Base-by-base conservation (phyloP, 1,140 invertebrate genomes). In the Drosophila ananassae region DNA sequence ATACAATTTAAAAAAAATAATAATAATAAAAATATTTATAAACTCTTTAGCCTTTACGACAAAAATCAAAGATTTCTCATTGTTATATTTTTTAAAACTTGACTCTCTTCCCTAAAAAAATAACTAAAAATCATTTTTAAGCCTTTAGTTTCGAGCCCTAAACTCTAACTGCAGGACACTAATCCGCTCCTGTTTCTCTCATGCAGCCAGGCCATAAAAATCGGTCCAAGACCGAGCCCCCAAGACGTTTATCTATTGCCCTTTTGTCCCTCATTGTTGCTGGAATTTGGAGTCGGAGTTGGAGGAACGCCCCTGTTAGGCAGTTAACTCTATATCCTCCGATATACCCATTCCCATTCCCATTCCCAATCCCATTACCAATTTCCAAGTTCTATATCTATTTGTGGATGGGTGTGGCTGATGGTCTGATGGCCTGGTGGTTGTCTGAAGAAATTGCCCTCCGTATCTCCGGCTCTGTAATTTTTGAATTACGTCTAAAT, bases 401-500 rank as follows among this genome's bases (percentile, higher is more conserved):
- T 47, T 22, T 47, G 21, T n/a, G 12, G 34, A 56, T 46, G 39
- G 52, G 52, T 63, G 41, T 60, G 32, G 13, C 39, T 12, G 28
- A 10, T 24, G 28, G 28, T 2, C 10, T 21, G 12, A 54, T 54
- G 28, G 37, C 44, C 39, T 53, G 22, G 56, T 37, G 60, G 28
- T 28, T 48, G 59, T 58, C 58, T 46, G 39, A 48, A 46, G 67
- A 73, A 81, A 82, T 82, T 79, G 77, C 77, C 54, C 59, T 41
- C 4, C 17, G 54, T 63, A 66, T 59, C 54, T 32, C 51, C 72
- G 78, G 75, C 83, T 58, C 84, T 87, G 83, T 87, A 87, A 87
- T 87, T 87, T 87, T 82, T 82, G 83, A 87, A 87, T 87, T 87
- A 87, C 83, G 76, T 57, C 44, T 73, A 73, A 89, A 82, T 79